Evolutionary conservation across 2,113 vertebrate species (phyloP), one percentile per base, ranked within the genome.

Genomic region (Lonchura striata): DNA sequence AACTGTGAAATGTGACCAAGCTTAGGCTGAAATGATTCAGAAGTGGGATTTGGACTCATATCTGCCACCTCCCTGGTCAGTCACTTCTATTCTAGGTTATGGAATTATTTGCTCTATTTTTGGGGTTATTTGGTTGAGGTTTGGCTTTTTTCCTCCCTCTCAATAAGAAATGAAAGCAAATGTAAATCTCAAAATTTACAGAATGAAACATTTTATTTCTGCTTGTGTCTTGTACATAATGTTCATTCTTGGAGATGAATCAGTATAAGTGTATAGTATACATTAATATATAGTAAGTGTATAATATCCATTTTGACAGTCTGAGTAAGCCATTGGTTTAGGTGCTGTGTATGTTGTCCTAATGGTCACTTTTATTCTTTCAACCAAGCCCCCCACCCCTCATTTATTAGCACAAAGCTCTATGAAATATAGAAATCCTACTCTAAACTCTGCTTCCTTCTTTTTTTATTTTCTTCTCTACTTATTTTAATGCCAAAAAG

Each of bases 401-500:
- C 20, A 65, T 78, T 54, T 89, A 44, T 69, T 39, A 47, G 24
- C 57, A 81, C 37, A 75, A 79, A 80, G 19, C 28, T 69, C 9
- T 23, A 23, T 46, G 24, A 19, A 68, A 37, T 42, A 64, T 27
- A 54, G 53, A 74, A 75, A 6, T 68, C 31, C 21, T 60, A 22
- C 42, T 72, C 10, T 18, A 84, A 88, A 39, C 15, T 75, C 15
- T 70, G 20, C 9, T 64, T 25, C 13, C 27, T 52, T 41, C 10
- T 28, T 39, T 31, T 6, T 20, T 28, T 25, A 4, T 10, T 6
- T 7, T 16, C 3, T 11, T 5, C 27, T 65, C 46, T 70, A 41
- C 44, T 76, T 92, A 82, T 75, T 90, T 78, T 85, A 84, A 57
- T 89, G 59, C 50, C 46, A 85, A 44, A 93, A 92, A 79, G 28